Evolutionary conservation across 2,797 vertebrate species (phyloP), one percentile per base, ranked within the genome.

Genomic region (Odontamblyopus lacepedii): DNA sequence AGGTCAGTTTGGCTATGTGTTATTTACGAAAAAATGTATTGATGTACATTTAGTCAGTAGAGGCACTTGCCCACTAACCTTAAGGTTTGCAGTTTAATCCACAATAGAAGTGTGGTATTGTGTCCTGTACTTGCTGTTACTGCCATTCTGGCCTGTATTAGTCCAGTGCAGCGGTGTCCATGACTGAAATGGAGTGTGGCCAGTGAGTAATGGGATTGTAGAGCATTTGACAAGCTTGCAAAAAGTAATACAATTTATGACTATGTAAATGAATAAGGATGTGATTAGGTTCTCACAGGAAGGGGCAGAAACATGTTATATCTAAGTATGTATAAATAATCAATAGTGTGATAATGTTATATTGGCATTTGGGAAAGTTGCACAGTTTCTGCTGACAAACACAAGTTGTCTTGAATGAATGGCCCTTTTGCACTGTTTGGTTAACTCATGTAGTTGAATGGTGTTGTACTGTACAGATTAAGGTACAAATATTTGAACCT

Each of bases 1-100:
- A 99, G 97, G 98, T 97, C 80, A 62, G 86, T 50, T 8, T 11
- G 26, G 30, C 13, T 13, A 29, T 9, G 0, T 57, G 26, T 26
- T 57, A 57, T 26, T 13, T 57, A n/a, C 2, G 4, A 48, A 48
- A 48, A 4, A 2, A 7, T 23, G 53, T 3, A 55, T 55, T 55
- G 7, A 55, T 23, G 23, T 57, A 4, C 26, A 57, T 57, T 26
- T 26, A 3, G 6, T 11, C 55, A 5, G 55, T 8, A 23, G n/a
- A 56, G 1, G 9, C 23, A 1, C 23, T 53, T 18, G 8, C 9
- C 23, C 55, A 26, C 19, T 27, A 53, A 16, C 44, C 48, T 35
- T 18, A 16, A 35, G 29, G 30, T 19, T 63, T 73, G 13, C 56
- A 59, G 56, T 59, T 59, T 1, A 59, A 15, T 59, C 56, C 56